Evolutionary conservation across 2,113 vertebrate species (phyloP).

Genomic region (Bettongia penicillata): DNA sequence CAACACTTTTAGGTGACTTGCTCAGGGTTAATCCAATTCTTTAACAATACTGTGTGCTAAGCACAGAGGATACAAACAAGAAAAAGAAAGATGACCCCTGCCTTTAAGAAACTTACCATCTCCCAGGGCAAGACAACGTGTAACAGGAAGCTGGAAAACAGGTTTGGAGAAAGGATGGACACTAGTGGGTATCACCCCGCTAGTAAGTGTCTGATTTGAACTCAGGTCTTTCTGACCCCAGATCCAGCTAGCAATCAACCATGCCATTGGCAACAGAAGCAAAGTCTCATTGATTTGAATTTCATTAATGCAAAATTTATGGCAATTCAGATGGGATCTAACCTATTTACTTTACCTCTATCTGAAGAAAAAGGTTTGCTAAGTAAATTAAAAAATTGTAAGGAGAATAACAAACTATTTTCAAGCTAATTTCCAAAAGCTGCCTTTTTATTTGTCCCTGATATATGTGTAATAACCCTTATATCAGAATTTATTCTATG

Average conservation of each 20-base stretch:
- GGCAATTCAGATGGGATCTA: neutral
- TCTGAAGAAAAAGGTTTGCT: neutral
- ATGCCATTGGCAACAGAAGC: neutral
- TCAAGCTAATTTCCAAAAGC: neutral
- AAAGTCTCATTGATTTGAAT: neutral
- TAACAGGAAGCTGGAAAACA: neutral
- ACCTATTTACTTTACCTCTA: neutral
- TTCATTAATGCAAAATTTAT: neutral
- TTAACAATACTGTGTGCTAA: neutral
- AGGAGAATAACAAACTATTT: neutral
- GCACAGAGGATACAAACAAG: neutral
- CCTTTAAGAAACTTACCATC: neutral
- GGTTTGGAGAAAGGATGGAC: neutral
- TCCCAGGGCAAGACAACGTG: neutral
- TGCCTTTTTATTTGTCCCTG: neutral
- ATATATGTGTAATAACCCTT: neutral
- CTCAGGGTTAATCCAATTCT: neutral
- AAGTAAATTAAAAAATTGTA: neutral
- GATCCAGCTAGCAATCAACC: neutral
- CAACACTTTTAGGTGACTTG: neutral
- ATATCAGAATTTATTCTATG: neutral
- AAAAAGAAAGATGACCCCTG: neutral
- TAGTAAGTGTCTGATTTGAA: neutral
- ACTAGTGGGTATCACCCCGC: neutral
- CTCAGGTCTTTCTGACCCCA: neutral